A percentile compares a stretch with the other conserved stretches of the same genome.
These are phyloP conservation scores for Peromyscus maniculatus DNA, from an alignment of 2,113 vertebrate genomes.

Conservation along the genomic window DNA sequence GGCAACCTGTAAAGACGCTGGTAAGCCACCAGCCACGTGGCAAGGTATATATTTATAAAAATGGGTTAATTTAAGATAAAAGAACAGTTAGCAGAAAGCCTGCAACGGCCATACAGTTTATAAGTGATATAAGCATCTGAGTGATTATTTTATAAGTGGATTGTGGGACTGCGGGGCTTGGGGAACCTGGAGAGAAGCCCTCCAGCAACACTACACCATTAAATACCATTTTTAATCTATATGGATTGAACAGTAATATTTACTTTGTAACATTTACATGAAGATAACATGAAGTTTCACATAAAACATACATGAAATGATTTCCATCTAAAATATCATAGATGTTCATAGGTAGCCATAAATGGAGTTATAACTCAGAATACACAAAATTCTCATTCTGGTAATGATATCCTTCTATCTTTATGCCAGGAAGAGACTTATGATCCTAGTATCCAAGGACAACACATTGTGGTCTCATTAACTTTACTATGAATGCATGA, in stretches of 20 bases:
- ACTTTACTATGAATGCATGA: neutral
- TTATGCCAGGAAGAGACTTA: neutral
- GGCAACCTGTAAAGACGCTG: no score
- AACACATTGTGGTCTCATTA: neutral
- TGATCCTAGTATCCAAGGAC: neutral
- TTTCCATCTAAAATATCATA: neutral
- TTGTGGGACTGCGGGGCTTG: no score
- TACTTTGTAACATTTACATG: neutral
- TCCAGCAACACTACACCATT: neutral
- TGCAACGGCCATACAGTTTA: no score
- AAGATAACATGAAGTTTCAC: constrained; percentile 1
- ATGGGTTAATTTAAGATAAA: no score
- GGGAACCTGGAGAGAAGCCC: no score
- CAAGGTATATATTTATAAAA: no score
- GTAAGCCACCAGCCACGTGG: no score
- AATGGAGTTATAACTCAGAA: constrained; percentile 16
- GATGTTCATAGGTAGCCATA: neutral
- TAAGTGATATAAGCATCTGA: no score
- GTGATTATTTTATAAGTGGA: no score
- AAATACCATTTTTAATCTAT: neutral
- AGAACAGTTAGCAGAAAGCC: no score
- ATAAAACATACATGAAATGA: neutral
- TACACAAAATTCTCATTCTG: neutral
- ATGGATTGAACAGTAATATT: neutral
- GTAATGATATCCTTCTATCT: neutral